phyloP scores from a whole-genome alignment of 2,113 vertebrate genomes.

The Grammomys dolichurus region DNA sequence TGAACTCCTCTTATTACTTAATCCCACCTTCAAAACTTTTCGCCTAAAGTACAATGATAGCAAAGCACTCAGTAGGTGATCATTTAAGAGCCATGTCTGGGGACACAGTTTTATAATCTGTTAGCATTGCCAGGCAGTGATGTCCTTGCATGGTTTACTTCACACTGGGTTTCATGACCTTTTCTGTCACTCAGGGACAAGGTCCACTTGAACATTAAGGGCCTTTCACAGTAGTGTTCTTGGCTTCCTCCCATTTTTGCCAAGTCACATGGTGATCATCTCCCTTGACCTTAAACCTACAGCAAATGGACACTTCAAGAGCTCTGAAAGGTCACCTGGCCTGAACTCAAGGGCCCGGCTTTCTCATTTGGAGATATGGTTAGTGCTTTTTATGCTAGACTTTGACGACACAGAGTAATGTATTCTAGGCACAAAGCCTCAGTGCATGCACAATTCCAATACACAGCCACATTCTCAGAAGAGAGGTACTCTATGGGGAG shows the following conservation, averaged over 20 bases:
- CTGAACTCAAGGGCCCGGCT: slow-evolving; percentile 7
- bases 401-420: background rate
- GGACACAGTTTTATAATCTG: background rate
- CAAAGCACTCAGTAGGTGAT: background rate
- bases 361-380: background rate
- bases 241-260: background rate
- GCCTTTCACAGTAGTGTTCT: background rate
- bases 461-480: background rate
- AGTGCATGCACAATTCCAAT: background rate
- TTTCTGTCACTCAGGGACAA: background rate
- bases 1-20: background rate
- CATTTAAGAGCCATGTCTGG: background rate
- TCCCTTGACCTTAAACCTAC: background rate
- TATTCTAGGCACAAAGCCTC: background rate
- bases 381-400: background rate
- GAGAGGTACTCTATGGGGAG: background rate
- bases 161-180: background rate
- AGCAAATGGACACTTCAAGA: background rate
- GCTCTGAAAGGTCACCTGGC: background rate
- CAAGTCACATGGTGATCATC: background rate
- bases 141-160: background rate
- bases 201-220: background rate
- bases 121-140: background rate
- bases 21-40: background rate
- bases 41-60: background rate